These are phyloP conservation scores for Caranx ignobilis DNA, from an alignment of 2,113 vertebrate species.

Conservation along the genomic window DNA sequence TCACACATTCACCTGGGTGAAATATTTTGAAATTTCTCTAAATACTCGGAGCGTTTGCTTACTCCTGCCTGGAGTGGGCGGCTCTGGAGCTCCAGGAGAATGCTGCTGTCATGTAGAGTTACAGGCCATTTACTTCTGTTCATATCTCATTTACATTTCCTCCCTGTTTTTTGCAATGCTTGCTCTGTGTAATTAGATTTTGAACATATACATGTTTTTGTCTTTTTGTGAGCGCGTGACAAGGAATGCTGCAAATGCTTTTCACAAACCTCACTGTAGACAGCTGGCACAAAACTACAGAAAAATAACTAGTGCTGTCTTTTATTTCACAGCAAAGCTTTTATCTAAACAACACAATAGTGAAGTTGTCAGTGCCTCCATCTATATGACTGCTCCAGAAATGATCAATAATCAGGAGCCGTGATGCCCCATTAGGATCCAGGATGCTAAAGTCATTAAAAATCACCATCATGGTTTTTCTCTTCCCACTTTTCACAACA, in stretches of 20 bases:
- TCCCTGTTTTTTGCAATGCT: conserved; percentile 17
- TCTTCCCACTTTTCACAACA: too few relatives aligned
- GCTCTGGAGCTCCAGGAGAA: conserved; percentile 47
- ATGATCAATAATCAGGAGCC: background rate
- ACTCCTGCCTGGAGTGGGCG: conserved; percentile 52
- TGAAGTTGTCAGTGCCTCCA: background rate
- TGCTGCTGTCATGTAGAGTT: conserved; percentile 58
- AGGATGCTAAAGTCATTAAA: too few relatives aligned
- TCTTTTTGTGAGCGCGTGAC: conserved; percentile 16
- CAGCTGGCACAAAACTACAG: background rate
- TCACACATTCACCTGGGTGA: conserved; percentile 50
- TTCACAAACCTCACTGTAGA: background rate
- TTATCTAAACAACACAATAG: background rate
- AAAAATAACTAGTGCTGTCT: background rate
- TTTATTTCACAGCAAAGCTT: background rate
- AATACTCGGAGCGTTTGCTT: conserved; percentile 61
- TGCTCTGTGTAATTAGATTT: conserved; percentile 47
- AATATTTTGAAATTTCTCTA: conserved; percentile 56
- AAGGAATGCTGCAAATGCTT: conserved; percentile 2
- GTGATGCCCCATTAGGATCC: background rate
- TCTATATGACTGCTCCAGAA: background rate
- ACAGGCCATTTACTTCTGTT: conserved; percentile 67
- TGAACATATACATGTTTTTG: conserved; percentile 20
- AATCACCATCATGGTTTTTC: too few relatives aligned
- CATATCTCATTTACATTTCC: conserved; percentile 71